Base-by-base conservation (phyloP, 2,888 invertebrate genomes). In the Eledone cirrhosa region DNA sequence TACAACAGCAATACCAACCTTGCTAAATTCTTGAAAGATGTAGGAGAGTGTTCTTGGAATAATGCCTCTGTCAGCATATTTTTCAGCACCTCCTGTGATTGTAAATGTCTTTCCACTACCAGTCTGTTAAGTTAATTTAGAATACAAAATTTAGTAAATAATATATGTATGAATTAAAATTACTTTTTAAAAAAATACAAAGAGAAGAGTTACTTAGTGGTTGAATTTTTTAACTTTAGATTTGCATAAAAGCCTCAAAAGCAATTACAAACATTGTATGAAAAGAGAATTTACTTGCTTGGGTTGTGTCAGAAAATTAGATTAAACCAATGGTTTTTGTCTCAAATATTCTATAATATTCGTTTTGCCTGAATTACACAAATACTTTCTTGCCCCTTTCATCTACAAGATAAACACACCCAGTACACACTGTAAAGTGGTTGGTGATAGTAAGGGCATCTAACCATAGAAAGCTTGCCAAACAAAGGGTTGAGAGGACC, bases 51-150 rank as follows among this genome's bases (percentile, higher is more conserved):
- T 87, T 72, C 91, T 83, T 11, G 91, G 90, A 75, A 91, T 91
- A 79, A 91, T 90, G 59, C 91, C 91, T 72, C 91, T 81, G 81
- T 91, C 91, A 0, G 82, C 80, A 75, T 89, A 91, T 59, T 86
- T 83, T 79, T 91, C 90, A 13, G 90, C 88, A 27, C 90, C 91
- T 41, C 91, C 91, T 11, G 91, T 91, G 80, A 91, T 91, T 3
- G 91, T 91, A 82, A 90, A 91, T 5, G 91, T 91, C 82, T 91
- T 91, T 1, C 91, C 91, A 86, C 91, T 91, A 0, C 91, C 91
- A 69, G 91, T 91, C 90, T 91, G 85, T 48, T 67, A 77, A 27
- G 80, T 24, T 29, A 29, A 47, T n/a, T 16, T 7, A 47, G 14
- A 22, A 41, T 22, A 74, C 19, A n/a, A 74, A 41, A 47, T 5